Evolutionary conservation across 2,113 vertebrate genomes (phyloP).

Genomic region (Cololabis saira): DNA sequence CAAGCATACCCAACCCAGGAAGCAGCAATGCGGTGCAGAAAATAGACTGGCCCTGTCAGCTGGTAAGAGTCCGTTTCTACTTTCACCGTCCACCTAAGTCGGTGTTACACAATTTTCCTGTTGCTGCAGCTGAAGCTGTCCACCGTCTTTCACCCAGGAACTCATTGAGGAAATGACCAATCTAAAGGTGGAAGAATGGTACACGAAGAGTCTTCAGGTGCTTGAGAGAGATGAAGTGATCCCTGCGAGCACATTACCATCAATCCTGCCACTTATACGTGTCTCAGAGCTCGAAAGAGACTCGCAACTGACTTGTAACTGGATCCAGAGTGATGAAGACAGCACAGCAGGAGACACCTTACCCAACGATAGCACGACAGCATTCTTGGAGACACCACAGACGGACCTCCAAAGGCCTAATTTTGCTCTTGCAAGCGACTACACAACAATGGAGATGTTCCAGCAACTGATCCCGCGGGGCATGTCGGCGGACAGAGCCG

Average conservation of each 20-base stretch:
- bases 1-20: conserved; percentile 82
- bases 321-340: conserved; percentile 7
- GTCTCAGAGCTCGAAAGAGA: neutral
- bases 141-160: conserved; percentile 45
- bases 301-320: conserved; percentile 1
- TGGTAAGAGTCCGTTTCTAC: conserved; percentile 40
- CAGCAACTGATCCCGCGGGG: conserved; percentile 53
- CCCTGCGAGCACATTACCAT: neutral
- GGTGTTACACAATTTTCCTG: too few relatives aligned
- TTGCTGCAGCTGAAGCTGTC: neutral
- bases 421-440: conserved; percentile 68
- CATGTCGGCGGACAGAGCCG: neutral
- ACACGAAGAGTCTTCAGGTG: conserved; percentile 73
- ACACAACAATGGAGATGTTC: conserved; percentile 85
- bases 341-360: neutral
- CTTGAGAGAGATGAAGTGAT: conserved; percentile 51
- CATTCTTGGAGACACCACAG: neutral
- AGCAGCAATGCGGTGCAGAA: conserved; percentile 83
- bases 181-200: conserved; percentile 59
- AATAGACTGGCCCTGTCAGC: conserved; percentile 58
- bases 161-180: conserved; percentile 47
- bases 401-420: conserved; percentile 6
- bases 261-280: neutral
- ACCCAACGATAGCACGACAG: neutral
- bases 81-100: too few relatives aligned